Conservation (phyloP, 92 coral and sea anemone genomes). For the Epizoanthus rinbou region DNA sequence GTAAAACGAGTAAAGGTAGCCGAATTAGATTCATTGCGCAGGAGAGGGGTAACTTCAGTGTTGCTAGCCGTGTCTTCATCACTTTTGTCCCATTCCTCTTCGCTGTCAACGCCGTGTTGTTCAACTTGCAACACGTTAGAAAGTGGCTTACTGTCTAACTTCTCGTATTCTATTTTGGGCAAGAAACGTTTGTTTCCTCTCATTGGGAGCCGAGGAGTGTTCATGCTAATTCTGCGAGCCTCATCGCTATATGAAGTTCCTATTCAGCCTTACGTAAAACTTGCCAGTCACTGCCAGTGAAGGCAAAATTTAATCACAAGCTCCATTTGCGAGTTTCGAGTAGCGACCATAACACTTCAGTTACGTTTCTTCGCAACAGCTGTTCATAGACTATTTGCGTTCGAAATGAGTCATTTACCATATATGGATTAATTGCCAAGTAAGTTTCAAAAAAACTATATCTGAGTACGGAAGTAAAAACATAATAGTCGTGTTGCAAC, state of each 20-base stretch:
- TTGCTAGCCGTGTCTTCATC: slow-evolving; percentile 32
- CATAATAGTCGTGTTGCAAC: background rate
- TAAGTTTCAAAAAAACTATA: background rate
- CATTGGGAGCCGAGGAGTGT: slow-evolving; percentile 20
- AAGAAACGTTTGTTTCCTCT: slow-evolving; percentile 71
- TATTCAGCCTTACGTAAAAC: background rate
- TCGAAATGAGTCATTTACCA: slow-evolving; percentile 15
- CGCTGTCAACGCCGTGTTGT: slow-evolving; percentile 44
- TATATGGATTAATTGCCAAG: slow-evolving; percentile 20
- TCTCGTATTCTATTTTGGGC: slow-evolving; percentile 78
- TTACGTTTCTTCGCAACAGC: background rate
- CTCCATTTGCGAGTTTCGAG: slow-evolving; percentile 18
- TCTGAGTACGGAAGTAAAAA: background rate
- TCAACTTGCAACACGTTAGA: slow-evolving; percentile 38
- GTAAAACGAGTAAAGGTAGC: slow-evolving; percentile 73
- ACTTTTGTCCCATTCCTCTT: slow-evolving; percentile 28
- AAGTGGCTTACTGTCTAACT: slow-evolving; percentile 38
- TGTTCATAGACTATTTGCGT: slow-evolving; percentile 35
- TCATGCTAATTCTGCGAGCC: background rate
- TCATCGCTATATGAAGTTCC: background rate
- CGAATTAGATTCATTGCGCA: slow-evolving; percentile 26
- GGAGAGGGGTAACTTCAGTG: slow-evolving; percentile 36
- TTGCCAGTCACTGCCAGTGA: background rate
- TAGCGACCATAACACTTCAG: background rate
- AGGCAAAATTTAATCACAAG: background rate